phyloP scores from a whole-genome alignment of 2,888 invertebrate genomes.

The Diploptera punctata region DNA sequence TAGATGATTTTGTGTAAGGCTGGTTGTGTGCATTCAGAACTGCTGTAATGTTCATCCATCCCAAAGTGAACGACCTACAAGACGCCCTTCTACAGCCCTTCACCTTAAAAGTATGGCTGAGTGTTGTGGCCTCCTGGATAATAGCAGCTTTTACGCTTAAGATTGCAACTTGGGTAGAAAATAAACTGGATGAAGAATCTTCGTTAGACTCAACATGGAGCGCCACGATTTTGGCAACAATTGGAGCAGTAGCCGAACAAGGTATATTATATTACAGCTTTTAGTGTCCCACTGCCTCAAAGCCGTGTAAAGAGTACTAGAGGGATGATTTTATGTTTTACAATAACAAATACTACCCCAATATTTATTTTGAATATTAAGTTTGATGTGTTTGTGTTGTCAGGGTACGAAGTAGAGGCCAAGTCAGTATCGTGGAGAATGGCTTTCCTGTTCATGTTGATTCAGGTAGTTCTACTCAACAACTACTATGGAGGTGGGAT shows the following conservation, averaged over 20 bases:
- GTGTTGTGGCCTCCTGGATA: background rate
- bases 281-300: no score
- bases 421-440: slow-evolving; percentile 10
- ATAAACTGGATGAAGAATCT: background rate
- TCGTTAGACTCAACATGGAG: background rate
- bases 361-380: no score
- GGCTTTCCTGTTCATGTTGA: slow-evolving; percentile 1
- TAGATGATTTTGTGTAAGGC: no score
- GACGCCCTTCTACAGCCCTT: slow-evolving; percentile 21
- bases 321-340: no score
- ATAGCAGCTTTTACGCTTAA: background rate
- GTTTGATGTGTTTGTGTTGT: no score
- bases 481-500: slow-evolving; percentile 24
- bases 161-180: background rate
- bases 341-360: no score
- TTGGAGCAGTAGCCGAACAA: slow-evolving; percentile 18
- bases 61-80: background rate
- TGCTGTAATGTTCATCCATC: slow-evolving; percentile 23
- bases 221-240: background rate
- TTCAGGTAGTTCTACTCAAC: slow-evolving; percentile 16
- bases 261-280: no score
- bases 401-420: slow-evolving; percentile 15
- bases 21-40: no score
- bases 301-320: no score
- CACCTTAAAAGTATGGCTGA: slow-evolving; percentile 22